Evolutionary conservation across 1,140 invertebrate species (phyloP).

Genomic region (Halyomorpha halys): DNA sequence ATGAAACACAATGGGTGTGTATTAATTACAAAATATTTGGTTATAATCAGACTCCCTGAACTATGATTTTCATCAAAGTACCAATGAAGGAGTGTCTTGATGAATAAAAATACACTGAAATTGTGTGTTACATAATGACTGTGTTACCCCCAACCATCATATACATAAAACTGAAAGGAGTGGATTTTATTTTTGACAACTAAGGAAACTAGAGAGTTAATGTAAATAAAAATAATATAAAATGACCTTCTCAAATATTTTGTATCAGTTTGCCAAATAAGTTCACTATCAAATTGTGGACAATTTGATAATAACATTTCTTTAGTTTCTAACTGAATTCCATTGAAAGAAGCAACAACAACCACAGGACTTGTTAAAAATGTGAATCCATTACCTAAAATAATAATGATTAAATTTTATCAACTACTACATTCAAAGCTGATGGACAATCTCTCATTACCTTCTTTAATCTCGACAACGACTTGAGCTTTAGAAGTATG

Average conservation of each 20-base stretch:
- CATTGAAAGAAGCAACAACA: constrained; percentile 26
- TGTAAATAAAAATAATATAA: neutral
- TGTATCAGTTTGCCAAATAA: constrained; percentile 29
- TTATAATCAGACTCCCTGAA: too few species aligned
- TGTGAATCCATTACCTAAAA: constrained; percentile 29
- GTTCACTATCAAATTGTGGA: constrained; percentile 27
- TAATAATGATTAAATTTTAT: constrained; percentile 14
- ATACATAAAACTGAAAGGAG: too few species aligned
- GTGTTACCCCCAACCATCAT: too few species aligned
- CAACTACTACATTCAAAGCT: neutral
- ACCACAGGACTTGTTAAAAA: constrained; percentile 25
- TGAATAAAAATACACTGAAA: neutral
- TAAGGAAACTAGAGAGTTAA: neutral
- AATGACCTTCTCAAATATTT: constrained; percentile 27
- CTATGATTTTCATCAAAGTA: too few species aligned
- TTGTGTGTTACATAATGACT: too few species aligned
- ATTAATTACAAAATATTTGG: too few species aligned
- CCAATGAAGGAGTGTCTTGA: neutral
- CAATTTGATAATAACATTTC: constrained; percentile 16
- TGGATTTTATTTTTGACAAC: too few species aligned
- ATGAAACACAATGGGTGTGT: too few species aligned
- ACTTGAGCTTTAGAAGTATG: constrained; percentile 9
- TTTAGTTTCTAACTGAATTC: constrained; percentile 25
- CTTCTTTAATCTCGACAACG: constrained; percentile 25
- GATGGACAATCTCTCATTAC: constrained; percentile 2